A percentile compares a stretch with the other conserved stretches of the same genome.
phyloP scores from a whole-genome alignment of 2,888 invertebrate genomes.

The Molanna angustata region DNA sequence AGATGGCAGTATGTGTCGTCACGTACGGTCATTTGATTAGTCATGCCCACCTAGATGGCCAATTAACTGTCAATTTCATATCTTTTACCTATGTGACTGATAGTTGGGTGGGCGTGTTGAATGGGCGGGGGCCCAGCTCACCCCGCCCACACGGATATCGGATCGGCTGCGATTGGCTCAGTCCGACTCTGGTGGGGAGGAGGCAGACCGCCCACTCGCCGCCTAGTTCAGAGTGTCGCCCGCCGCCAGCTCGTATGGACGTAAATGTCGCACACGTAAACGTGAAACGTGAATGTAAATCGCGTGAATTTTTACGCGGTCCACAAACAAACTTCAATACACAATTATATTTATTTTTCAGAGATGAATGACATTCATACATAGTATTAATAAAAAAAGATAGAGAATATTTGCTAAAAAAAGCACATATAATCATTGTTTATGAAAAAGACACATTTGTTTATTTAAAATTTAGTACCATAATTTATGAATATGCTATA shows the following conservation, averaged over 20 bases:
- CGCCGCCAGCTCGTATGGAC: slow-evolving; percentile 19
- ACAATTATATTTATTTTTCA: slow-evolving; percentile 10
- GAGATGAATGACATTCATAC: neutral
- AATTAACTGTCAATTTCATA: slow-evolving; percentile 23
- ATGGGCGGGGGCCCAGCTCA: slow-evolving; percentile 5
- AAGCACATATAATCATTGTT: no score
- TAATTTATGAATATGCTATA: no score
- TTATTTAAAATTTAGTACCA: no score
- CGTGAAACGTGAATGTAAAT: slow-evolving; percentile 1
- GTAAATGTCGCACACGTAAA: slow-evolving; percentile 11
- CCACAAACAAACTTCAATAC: neutral
- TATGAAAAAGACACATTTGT: no score
- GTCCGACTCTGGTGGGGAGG: slow-evolving; percentile 16
- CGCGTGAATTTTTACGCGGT: slow-evolving; percentile 6
- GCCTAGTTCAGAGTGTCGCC: slow-evolving; percentile 19
- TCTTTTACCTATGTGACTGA: slow-evolving; percentile 15
- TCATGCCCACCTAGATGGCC: slow-evolving; percentile 16
- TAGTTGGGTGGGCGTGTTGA: slow-evolving; percentile 24
- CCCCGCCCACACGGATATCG: slow-evolving; percentile 11
- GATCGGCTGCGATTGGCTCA: slow-evolving; percentile 19
- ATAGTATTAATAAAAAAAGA: neutral
- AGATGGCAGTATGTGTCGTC: no score
- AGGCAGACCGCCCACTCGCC: slow-evolving; percentile 18
- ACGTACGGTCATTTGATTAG: neutral
- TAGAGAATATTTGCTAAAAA: neutral